Evolutionary conservation across 37 sponge, comb jelly and placozoan genomes (phyloP).

Genomic region (Eunapius fragilis): DNA sequence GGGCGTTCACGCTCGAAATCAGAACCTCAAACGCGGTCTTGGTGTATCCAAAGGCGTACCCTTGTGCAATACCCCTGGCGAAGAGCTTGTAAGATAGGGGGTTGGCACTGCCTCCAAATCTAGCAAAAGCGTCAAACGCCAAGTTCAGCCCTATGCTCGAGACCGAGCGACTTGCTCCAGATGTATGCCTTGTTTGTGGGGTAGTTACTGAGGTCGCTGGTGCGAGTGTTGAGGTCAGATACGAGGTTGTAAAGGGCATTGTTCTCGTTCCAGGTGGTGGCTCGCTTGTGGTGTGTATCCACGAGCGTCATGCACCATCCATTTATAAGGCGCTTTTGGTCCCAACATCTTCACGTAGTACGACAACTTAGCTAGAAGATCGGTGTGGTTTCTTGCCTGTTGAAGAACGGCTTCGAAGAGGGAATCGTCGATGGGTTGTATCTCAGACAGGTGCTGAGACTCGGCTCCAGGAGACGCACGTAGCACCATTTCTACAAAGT

Average conservation of each 20-base stretch:
- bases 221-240: constrained; percentile 19
- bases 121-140: constrained; percentile 61
- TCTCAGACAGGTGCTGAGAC: neutral
- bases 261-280: neutral
- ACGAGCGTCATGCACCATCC: neutral
- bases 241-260: constrained; percentile 43
- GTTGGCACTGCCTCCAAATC: constrained; percentile 4
- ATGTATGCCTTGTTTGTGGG: constrained; percentile 66
- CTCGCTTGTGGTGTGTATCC: neutral
- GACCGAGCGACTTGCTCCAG: constrained; percentile 60
- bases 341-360: neutral
- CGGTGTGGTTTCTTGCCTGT: neutral
- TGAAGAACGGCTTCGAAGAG: neutral
- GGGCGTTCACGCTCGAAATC: neutral
- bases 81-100: constrained; percentile 25
- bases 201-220: constrained; percentile 43
- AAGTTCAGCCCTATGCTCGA: constrained; percentile 29
- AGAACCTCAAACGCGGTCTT: constrained; percentile 8
- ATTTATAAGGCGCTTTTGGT: neutral
- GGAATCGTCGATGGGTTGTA: neutral
- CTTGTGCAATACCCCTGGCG: constrained; percentile 39
- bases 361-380: neutral
- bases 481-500: neutral
- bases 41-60: constrained; percentile 52
- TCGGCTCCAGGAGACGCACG: neutral